Evolutionary conservation across 2,797 vertebrate genomes (phyloP).

Genomic region (Schizothorax lantsangensis): DNA sequence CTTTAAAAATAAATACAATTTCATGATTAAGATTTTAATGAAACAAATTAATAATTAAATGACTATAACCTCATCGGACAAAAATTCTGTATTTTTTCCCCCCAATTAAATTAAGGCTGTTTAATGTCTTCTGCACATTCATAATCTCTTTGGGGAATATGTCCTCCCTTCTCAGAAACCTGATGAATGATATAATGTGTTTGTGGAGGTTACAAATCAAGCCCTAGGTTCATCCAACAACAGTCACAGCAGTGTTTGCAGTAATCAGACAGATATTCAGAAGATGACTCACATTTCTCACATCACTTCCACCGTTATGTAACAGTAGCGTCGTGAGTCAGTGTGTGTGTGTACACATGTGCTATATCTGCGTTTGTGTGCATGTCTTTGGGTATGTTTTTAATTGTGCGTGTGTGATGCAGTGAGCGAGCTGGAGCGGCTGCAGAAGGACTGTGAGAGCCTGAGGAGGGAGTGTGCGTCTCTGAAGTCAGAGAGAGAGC

Average conservation of each 20-base stretch:
- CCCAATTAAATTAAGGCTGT: neutral
- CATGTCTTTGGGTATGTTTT: neutral
- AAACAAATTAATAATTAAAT: neutral
- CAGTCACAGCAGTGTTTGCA: slow-evolving; percentile 13
- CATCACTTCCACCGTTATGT: slow-evolving; percentile 45
- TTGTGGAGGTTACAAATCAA: neutral
- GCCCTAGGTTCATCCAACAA: slow-evolving; percentile 3
- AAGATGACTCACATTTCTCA: slow-evolving; percentile 34
- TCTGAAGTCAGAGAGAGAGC: slow-evolving; percentile 81
- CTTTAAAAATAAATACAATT: neutral
- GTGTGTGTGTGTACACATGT: neutral
- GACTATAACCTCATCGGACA: no score
- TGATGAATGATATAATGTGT: neutral
- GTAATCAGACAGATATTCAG: slow-evolving; percentile 23
- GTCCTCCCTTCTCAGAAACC: neutral
- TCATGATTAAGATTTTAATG: neutral
- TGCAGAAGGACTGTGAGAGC: slow-evolving; percentile 84
- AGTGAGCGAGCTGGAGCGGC: slow-evolving; percentile 88
- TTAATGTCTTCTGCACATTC: slow-evolving; percentile 4
- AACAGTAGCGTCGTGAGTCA: slow-evolving; percentile 21
- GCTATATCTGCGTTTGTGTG: neutral
- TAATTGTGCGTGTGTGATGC: slow-evolving; percentile 29
- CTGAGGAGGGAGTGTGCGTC: slow-evolving; percentile 77
- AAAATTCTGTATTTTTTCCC: neutral
- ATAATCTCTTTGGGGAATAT: slow-evolving; percentile 2